Conservation (phyloP, 2,113 vertebrate genomes). For the Hydrolagus affinis region DNA sequence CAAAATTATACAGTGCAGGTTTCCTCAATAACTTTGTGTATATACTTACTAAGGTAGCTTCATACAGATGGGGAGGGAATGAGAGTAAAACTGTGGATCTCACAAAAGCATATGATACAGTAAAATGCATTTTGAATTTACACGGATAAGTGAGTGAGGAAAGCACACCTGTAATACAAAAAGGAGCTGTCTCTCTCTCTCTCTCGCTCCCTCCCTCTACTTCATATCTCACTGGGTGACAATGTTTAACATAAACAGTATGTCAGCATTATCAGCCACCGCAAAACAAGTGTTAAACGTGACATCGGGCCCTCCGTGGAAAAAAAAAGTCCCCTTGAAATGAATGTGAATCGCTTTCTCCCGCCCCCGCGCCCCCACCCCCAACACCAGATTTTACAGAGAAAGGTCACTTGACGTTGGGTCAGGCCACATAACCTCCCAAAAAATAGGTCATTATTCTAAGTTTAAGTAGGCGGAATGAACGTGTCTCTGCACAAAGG, state of each 20-base stretch:
- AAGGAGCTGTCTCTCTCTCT: background rate
- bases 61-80: background rate
- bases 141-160: background rate
- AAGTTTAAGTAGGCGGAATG: background rate
- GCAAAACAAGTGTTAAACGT: background rate
- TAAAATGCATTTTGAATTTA: constrained; percentile 5
- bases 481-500: background rate
- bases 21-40: constrained; percentile 16
- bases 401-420: background rate
- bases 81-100: background rate
- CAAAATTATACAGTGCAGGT: constrained; percentile 29
- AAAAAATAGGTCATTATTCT: too few species aligned
- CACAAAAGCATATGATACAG: background rate
- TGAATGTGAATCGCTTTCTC: background rate
- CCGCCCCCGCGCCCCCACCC: too few species aligned
- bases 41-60: background rate
- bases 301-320: background rate
- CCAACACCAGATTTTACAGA: background rate
- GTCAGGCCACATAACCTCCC: background rate
- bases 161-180: background rate
- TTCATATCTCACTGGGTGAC: background rate
- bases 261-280: background rate
- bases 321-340: background rate
- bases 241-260: constrained; percentile 12
- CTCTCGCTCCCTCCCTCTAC: background rate